Percentiles rank a stretch among this genome's conserved stretches.
Conservation (phyloP, 2,888 invertebrate species). For the Stictocephala bisonia region DNA sequence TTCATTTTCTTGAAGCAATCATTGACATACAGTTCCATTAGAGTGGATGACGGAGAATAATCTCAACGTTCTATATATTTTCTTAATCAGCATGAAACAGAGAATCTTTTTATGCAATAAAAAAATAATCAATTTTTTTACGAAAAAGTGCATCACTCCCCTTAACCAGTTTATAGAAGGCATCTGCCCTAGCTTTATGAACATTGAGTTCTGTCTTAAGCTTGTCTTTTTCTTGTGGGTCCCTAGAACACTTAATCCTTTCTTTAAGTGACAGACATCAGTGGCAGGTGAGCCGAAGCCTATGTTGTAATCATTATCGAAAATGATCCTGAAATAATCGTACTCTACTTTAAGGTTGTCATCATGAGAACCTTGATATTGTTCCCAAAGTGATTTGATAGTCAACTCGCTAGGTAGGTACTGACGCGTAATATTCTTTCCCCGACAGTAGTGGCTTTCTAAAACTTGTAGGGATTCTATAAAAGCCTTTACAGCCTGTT, state of each 20-base stretch:
- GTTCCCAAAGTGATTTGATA: constrained; percentile 41
- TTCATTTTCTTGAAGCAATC: too few relatives aligned
- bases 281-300: constrained; percentile 49
- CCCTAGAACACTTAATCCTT: neutral
- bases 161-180: too few relatives aligned
- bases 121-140: too few relatives aligned
- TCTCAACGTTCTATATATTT: too few relatives aligned
- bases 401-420: constrained; percentile 45
- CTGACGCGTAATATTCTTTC: constrained; percentile 31
- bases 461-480: constrained; percentile 38
- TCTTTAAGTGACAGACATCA: constrained; percentile 33
- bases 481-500: constrained; percentile 30
- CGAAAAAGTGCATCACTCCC: too few relatives aligned
- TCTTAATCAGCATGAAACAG: too few relatives aligned
- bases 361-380: constrained; percentile 29
- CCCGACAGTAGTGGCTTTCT: constrained; percentile 44
- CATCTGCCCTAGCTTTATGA: too few relatives aligned
- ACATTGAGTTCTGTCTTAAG: constrained; percentile 12
- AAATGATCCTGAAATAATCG: constrained; percentile 40
- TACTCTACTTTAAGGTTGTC: constrained; percentile 40
- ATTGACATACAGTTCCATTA: too few relatives aligned
- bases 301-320: constrained; percentile 46
- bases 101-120: too few relatives aligned
- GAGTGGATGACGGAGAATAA: too few relatives aligned
- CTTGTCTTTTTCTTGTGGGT: neutral